Base-by-base conservation (phyloP, 2,113 vertebrate genomes). In the Phycodurus eques region DNA sequence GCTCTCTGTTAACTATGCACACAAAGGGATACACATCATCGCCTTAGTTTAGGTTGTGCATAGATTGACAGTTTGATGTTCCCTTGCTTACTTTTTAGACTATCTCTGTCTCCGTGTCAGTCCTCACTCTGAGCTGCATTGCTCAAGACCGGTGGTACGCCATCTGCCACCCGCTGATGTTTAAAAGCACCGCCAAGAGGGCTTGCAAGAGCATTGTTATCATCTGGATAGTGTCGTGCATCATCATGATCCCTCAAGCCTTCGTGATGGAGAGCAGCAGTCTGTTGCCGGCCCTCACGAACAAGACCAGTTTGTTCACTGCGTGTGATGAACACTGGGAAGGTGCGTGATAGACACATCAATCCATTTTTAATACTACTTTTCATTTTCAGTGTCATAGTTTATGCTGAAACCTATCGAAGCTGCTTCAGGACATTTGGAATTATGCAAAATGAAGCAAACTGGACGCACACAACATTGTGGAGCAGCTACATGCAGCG, bases 121-220 rank as follows among this genome's bases (percentile, higher is more conserved):
- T 99, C 8, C 90, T 98, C 71, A 99, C 97, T 0, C 93, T 99
- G 74, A 98, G 96, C 85, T 98, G 96, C 88, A 98, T 99, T 17
- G 96, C 97, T 73, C 92, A 97, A 88, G 97, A 99, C 89, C 95
- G 97, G 67, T 98, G 97, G 97, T 98, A 99, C 60, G 97, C 96
- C 6, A 99, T 98, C 92, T 99, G 97, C 86, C 97, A 98, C 79
- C 97, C 97, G 7, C 91, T 99, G 88, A 96, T 95, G 95, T 98
- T 99, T 90, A 99, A 98, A 92, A 99, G 97, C 91, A 98, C 96
- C 43, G 96, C 96, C 76, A 96, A 92, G 83, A 85, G 97, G 74
- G 96, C 97, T 10, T 94, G 96, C 75, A 95, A 95, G 84, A 98
- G 95, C 85, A 96, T 99, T 14, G 73, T 95, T 71, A 87, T 96